phyloP scores from a whole-genome alignment of 2,113 vertebrate species.

The Merops nubicus region DNA sequence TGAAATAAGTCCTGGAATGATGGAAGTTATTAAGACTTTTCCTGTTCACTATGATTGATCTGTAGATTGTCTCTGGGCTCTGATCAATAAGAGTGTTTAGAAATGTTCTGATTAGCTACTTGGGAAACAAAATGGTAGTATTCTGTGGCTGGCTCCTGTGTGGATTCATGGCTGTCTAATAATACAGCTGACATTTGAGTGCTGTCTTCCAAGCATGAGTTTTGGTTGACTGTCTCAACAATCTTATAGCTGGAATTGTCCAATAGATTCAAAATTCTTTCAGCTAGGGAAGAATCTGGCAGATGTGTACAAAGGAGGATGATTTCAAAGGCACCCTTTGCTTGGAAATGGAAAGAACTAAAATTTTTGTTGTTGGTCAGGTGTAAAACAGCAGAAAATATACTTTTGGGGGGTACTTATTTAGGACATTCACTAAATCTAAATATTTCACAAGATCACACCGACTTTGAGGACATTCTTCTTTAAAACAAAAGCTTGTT shows the following conservation, averaged over 20 bases:
- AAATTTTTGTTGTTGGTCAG: background rate
- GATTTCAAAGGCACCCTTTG: background rate
- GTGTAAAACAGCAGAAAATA: background rate
- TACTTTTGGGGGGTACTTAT: background rate
- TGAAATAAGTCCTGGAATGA: background rate
- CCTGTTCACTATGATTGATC: background rate
- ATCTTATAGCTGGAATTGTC: background rate
- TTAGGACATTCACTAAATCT: background rate
- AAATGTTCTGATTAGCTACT: background rate
- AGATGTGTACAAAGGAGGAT: background rate
- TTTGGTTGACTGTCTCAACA: background rate
- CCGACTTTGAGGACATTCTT: background rate
- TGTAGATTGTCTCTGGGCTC: background rate
- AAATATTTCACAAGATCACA: background rate
- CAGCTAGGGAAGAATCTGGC: background rate
- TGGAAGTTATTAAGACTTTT: background rate
- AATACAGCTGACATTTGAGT: background rate
- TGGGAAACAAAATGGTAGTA: background rate
- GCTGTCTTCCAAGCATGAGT: background rate
- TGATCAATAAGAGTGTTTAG: background rate
- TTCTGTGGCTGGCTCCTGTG: rapidly evolving
- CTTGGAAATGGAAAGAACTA: background rate
- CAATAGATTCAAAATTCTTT: background rate
- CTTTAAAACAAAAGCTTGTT: background rate
- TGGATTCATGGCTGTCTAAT: background rate